Conservation (phyloP, 2,113 vertebrate genomes). For the Hypomesus transpacificus region DNA sequence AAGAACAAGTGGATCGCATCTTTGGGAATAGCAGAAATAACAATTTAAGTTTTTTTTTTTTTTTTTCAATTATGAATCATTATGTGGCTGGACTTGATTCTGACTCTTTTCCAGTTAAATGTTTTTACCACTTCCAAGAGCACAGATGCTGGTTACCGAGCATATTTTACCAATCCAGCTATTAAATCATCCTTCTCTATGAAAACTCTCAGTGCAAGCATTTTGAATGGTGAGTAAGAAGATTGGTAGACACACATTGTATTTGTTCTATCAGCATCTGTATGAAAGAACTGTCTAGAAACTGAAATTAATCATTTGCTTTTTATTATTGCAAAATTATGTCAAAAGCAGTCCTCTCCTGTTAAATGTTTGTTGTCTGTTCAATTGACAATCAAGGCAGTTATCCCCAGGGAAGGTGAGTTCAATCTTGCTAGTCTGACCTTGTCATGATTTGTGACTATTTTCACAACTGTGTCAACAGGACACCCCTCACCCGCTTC, state of each 20-base stretch:
- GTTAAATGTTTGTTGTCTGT: no score
- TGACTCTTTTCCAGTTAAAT: slow-evolving; percentile 24
- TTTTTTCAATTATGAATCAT: background rate
- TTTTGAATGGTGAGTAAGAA: slow-evolving; percentile 20
- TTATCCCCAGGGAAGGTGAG: no score
- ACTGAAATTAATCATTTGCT: no score
- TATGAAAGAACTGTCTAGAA: no score
- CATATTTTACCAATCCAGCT: background rate
- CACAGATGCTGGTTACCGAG: background rate
- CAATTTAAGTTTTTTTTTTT: background rate
- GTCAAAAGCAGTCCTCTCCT: background rate
- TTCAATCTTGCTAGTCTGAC: no score
- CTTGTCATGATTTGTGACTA: no score
- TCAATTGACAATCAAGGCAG: no score
- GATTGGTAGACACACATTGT: background rate
- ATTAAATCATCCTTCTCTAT: background rate
- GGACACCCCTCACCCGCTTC: no score
- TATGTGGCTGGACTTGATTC: slow-evolving; percentile 26
- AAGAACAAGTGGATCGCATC: no score
- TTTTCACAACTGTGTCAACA: no score
- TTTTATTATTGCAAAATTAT: no score
- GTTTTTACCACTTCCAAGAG: slow-evolving; percentile 8
- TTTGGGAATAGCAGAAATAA: background rate
- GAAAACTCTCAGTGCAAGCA: background rate
- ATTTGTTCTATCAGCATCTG: no score